A percentile compares a stretch with the other conserved stretches of the same genome.
phyloP scores from a whole-genome alignment of 2,113 vertebrate species.

The Calonectris borealis region DNA sequence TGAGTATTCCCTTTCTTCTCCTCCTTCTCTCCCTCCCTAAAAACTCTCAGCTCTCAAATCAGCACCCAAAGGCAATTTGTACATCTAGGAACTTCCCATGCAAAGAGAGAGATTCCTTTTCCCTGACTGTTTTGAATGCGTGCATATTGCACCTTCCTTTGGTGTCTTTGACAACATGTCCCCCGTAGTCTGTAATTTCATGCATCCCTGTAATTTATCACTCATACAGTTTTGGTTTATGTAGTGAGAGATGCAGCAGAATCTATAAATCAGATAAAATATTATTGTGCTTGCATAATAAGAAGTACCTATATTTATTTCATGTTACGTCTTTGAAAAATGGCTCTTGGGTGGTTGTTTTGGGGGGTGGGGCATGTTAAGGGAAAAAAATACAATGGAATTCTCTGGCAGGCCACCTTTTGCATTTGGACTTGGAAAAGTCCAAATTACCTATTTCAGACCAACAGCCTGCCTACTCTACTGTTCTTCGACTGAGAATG shows the following conservation, averaged over 20 bases:
- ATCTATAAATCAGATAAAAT: not conserved
- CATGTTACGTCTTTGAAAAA: not conserved
- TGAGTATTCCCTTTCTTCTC: not conserved
- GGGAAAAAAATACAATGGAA: not conserved
- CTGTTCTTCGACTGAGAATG: not conserved
- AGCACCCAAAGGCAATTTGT: not conserved
- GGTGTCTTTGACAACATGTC: not conserved
- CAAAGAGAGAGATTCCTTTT: not conserved
- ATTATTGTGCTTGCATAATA: not conserved
- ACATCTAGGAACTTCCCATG: not conserved
- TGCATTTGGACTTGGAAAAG: not conserved
- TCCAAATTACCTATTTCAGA: not conserved
- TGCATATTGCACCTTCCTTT: not conserved
- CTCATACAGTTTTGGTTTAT: not conserved
- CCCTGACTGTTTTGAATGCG: not conserved
- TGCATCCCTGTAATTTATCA: not conserved
- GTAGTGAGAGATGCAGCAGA: not conserved
- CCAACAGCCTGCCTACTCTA: not conserved
- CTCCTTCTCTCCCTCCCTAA: not conserved
- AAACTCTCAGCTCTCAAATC: not conserved
- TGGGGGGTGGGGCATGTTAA: fast-evolving
- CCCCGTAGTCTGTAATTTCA: not conserved
- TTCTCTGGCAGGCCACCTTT: not conserved
- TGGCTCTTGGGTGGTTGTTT: not conserved
- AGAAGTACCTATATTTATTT: not conserved